A percentile compares a stretch with the other conserved stretches of the same genome.
phyloP scores from a whole-genome alignment of 2,113 vertebrate genomes.

The Corythornis vintsioides region DNA sequence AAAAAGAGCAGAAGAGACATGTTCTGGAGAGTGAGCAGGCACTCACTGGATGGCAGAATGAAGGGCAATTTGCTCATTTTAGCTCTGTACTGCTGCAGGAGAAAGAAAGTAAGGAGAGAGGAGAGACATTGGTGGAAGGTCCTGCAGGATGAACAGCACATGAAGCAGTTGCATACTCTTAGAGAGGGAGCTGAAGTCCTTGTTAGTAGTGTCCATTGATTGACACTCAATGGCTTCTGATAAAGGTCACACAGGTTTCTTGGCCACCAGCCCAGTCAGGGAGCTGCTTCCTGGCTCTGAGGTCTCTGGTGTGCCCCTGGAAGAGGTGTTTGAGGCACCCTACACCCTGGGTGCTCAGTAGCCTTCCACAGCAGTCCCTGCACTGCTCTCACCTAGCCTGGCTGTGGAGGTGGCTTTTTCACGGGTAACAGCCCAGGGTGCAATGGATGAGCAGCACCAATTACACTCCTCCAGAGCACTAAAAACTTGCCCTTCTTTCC shows the following conservation, averaged over 20 bases:
- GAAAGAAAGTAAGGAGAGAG: background rate
- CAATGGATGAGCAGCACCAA: background rate
- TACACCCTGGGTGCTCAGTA: background rate
- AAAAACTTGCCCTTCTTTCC: background rate
- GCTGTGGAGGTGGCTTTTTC: background rate
- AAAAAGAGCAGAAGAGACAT: background rate
- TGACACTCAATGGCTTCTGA: background rate
- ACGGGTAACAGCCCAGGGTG: background rate
- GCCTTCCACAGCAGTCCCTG: background rate
- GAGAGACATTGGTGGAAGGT: background rate
- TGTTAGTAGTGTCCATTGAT: background rate
- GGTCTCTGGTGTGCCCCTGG: background rate
- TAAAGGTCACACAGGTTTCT: background rate
- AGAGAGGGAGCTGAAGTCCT: background rate
- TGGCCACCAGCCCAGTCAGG: background rate
- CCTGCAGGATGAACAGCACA: background rate
- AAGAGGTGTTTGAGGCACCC: background rate
- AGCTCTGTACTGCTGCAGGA: background rate
- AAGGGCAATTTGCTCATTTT: background rate
- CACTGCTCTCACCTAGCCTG: background rate
- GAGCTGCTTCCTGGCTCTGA: background rate
- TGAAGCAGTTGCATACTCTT: background rate
- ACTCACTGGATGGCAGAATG: background rate
- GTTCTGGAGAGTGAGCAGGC: background rate
- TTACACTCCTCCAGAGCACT: background rate